A percentile compares a stretch with the other conserved stretches of the same genome.
phyloP scores from a whole-genome alignment of 2,113 vertebrate genomes.

The Charina bottae region DNA sequence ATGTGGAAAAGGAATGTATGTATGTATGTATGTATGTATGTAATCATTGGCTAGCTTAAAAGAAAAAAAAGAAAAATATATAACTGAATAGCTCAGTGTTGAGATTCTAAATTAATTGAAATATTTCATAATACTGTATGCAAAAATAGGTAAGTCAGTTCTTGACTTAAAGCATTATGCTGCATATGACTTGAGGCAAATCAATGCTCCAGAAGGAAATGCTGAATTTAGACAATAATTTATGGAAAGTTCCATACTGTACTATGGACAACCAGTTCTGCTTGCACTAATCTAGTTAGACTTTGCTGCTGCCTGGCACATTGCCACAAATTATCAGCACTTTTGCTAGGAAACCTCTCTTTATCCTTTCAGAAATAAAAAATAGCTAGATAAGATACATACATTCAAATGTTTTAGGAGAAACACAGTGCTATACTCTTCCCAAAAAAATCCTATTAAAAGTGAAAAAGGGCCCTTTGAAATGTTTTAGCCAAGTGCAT shows the following conservation, averaged over 20 bases:
- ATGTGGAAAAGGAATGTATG: too few species aligned
- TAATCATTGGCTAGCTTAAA: background rate
- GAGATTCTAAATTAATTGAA: background rate
- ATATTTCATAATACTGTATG: constrained; percentile 3
- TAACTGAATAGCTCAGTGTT: background rate
- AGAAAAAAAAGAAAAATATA: background rate
- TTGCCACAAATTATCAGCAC: constrained; percentile 21
- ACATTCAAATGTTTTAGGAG: background rate
- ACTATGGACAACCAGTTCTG: constrained; percentile 10
- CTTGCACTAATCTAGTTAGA: constrained; percentile 22
- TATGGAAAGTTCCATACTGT: constrained; percentile 7
- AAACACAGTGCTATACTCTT: background rate
- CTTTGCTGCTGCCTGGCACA: constrained; percentile 23
- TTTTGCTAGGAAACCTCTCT: constrained; percentile 5
- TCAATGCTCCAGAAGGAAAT: constrained; percentile 5
- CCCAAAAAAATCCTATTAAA: background rate
- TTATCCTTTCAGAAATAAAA: constrained; percentile 23
- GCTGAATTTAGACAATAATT: constrained; percentile 22
- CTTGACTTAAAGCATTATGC: constrained; percentile 1
- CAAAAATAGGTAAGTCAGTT: background rate
- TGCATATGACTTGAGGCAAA: constrained; percentile 14
- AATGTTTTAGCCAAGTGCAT: background rate
- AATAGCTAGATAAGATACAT: background rate
- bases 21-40: too few species aligned
- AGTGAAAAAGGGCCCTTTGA: background rate